A percentile compares a stretch with the other conserved stretches of the same genome.
Evolutionary conservation across 1,140 invertebrate species (phyloP).

Genomic region (Cepaea nemoralis): DNA sequence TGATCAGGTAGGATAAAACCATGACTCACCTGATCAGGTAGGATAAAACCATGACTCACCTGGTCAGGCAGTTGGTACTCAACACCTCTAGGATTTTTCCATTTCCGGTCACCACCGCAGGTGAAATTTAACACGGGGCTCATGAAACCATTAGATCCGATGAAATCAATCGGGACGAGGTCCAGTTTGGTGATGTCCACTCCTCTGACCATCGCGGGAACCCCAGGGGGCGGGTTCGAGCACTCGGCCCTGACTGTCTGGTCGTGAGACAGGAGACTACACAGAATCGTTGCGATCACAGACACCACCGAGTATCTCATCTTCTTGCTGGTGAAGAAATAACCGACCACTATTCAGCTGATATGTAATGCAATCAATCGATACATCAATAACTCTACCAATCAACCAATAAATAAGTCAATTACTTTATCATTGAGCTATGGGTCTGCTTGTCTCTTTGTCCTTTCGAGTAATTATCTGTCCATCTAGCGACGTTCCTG

Average conservation of each 20-base stretch:
- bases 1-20: no score
- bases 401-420: no score
- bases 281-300: neutral
- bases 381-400: no score
- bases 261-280: neutral
- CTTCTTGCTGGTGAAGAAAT: neutral
- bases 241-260: neutral
- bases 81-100: neutral
- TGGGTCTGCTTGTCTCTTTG: no score
- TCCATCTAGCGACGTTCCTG: no score
- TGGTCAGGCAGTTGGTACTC: slow-evolving; percentile 30
- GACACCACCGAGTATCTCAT: neutral
- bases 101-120: slow-evolving; percentile 21
- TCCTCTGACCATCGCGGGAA: slow-evolving; percentile 32
- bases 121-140: slow-evolving; percentile 43
- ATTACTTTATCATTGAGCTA: no score
- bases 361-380: no score
- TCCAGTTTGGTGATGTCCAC: slow-evolving; percentile 47
- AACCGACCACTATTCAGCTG: no score
- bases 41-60: no score
- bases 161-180: slow-evolving; percentile 36
- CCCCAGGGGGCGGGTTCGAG: slow-evolving; percentile 35
- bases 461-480: no score
- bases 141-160: slow-evolving; percentile 27
- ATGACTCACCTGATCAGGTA: no score